Percentiles rank a stretch among this genome's conserved stretches.
These are phyloP conservation scores for Xiphophorus couchianus DNA, from an alignment of 2,113 vertebrate genomes.

Conservation along the genomic window DNA sequence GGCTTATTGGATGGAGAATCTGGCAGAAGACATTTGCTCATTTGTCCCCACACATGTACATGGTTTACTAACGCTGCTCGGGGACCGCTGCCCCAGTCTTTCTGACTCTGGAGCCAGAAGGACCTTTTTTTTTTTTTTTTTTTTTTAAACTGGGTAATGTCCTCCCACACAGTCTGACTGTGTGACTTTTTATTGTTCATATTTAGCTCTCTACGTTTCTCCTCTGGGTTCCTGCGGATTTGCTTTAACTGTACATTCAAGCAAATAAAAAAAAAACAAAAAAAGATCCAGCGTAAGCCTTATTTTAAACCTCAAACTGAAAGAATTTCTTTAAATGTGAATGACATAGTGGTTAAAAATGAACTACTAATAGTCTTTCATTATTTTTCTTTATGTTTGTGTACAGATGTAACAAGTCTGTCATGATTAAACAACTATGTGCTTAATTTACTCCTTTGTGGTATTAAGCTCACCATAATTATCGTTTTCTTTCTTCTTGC, in stretches of 20 bases:
- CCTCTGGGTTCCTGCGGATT: constrained; percentile 23
- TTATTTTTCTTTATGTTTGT: background rate
- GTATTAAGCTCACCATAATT: background rate
- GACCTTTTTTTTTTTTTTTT: constrained; percentile 25
- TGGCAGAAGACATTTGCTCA: constrained; percentile 74
- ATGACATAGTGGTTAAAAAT: background rate
- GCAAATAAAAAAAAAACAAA: background rate
- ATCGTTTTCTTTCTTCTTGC: background rate
- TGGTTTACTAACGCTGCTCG: constrained; percentile 71
- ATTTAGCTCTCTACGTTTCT: constrained; percentile 41
- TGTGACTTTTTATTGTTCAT: constrained; percentile 35
- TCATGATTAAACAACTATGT: background rate
- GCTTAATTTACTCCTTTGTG: too few relatives aligned
- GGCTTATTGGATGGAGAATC: constrained; percentile 60
- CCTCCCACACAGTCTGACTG: constrained; percentile 67
- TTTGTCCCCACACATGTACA: constrained; percentile 77
- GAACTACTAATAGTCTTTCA: too few relatives aligned
- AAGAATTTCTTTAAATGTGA: background rate
- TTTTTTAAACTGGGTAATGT: constrained; percentile 44
- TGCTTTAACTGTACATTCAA: constrained; percentile 9
- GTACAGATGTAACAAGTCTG: background rate
- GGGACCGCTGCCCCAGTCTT: constrained; percentile 61
- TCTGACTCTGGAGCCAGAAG: constrained; percentile 57
- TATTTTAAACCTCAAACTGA: constrained; percentile 3
- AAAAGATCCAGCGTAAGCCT: background rate